A percentile compares a stretch with the other conserved stretches of the same genome.
Conservation (phyloP, 2,888 invertebrate genomes). For the Tortricodes alternella region DNA sequence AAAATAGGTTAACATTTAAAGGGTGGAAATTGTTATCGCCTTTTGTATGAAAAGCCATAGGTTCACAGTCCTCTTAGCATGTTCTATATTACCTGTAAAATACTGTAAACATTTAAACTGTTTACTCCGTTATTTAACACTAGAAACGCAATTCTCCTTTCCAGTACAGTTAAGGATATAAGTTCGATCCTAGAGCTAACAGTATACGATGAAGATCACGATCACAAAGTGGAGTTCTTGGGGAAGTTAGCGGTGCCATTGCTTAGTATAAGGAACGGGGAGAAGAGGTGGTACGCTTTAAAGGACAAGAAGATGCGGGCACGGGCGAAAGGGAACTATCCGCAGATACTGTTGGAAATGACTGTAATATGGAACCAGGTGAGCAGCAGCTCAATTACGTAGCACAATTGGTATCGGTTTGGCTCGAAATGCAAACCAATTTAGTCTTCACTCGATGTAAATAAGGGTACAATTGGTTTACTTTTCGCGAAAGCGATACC, state of each 20-base stretch:
- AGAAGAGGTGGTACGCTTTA: conserved; percentile 96
- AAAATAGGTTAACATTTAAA: no score
- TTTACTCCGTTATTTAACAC: neutral
- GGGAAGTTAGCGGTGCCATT: conserved; percentile 96
- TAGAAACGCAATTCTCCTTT: conserved; percentile 40
- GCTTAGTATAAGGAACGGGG: conserved; percentile 92
- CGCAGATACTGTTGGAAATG: conserved; percentile 95
- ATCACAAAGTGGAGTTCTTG: conserved; percentile 98
- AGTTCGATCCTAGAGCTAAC: conserved; percentile 97
- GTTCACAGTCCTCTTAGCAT: no score
- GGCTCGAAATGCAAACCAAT: no score
- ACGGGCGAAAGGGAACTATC: conserved; percentile 95
- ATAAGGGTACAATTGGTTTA: no score
- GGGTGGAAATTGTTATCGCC: no score
- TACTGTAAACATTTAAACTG: no score
- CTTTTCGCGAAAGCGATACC: no score
- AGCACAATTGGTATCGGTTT: no score
- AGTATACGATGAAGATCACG: conserved; percentile 98
- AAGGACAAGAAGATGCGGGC: conserved; percentile 97
- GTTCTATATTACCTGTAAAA: no score
- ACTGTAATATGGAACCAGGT: conserved; percentile 96
- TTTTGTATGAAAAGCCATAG: no score
- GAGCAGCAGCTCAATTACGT: conserved; percentile 51
- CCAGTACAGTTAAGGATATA: conserved; percentile 96
- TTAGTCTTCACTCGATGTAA: no score